phyloP scores from a whole-genome alignment of 1,140 invertebrate species.

The Habropoda laboriosa region DNA sequence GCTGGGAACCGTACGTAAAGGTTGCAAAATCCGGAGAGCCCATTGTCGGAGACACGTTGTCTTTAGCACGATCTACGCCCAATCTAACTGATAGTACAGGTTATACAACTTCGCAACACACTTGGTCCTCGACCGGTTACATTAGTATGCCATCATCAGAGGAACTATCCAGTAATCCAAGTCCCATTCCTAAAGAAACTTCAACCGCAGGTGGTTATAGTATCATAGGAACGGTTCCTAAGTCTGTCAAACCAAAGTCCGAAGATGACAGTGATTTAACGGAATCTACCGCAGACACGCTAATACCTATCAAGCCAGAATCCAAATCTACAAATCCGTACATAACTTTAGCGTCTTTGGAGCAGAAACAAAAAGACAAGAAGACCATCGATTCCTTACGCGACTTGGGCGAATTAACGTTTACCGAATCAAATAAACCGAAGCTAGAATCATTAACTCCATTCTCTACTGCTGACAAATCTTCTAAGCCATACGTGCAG shows the following conservation, averaged over 20 bases:
- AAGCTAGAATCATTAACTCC: constrained; percentile 43
- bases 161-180: constrained; percentile 75
- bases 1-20: constrained; percentile 77
- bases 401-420: constrained; percentile 56
- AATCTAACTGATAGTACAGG: constrained; percentile 74
- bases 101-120: constrained; percentile 73
- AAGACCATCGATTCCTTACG: constrained; percentile 37
- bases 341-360: constrained; percentile 68
- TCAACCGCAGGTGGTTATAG: constrained; percentile 64
- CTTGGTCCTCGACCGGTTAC: constrained; percentile 78
- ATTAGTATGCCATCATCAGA: constrained; percentile 80
- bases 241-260: constrained; percentile 60
- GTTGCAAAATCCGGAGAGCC: constrained; percentile 68
- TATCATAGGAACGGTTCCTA: constrained; percentile 68
- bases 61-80: constrained; percentile 75
- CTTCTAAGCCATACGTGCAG: constrained; percentile 72
- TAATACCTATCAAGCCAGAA: constrained; percentile 55
- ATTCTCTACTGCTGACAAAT: constrained; percentile 17
- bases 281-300: constrained; percentile 8
- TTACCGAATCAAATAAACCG: constrained; percentile 55
- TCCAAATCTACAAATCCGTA: constrained; percentile 65
- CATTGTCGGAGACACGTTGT: constrained; percentile 67
- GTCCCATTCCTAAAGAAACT: constrained; percentile 71
- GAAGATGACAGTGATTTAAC: constrained; percentile 56
- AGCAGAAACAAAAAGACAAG: constrained; percentile 66